A percentile compares a stretch with the other conserved stretches of the same genome.
phyloP scores from a whole-genome alignment of 2,888 invertebrate species.

The Mesorhabditis sp. region DNA sequence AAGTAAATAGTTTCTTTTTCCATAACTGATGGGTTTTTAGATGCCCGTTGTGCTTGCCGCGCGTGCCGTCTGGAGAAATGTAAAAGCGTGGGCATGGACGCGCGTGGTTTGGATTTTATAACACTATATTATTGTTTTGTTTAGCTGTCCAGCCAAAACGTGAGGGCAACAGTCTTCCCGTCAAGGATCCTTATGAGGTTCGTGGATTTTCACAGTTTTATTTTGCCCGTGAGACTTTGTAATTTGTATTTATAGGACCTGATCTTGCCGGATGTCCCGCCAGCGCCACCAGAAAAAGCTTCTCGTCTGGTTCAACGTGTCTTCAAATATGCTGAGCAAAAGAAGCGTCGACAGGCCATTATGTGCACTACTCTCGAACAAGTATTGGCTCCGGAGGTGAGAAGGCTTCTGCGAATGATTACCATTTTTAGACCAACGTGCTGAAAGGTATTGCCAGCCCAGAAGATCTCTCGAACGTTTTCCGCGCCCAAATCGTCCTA shows the following conservation, averaged over 20 bases:
- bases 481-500: slow-evolving; percentile 42
- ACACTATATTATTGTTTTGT: slow-evolving; percentile 44
- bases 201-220: background rate
- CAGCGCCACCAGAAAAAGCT: slow-evolving; percentile 30
- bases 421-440: slow-evolving; percentile 23
- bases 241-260: slow-evolving; percentile 19
- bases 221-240: too few species aligned
- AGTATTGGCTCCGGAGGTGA: slow-evolving; percentile 31
- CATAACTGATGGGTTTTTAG: slow-evolving; percentile 18
- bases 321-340: slow-evolving; percentile 42
- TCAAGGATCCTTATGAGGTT: slow-evolving; percentile 10
- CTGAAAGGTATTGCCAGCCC: slow-evolving; percentile 32
- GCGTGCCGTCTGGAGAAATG: slow-evolving; percentile 49
- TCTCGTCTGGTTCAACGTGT: slow-evolving; percentile 21
- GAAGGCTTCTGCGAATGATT: background rate
- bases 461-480: slow-evolving; percentile 40
- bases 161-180: slow-evolving; percentile 11
- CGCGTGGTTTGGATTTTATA: slow-evolving; percentile 37
- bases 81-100: slow-evolving; percentile 40
- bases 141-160: slow-evolving; percentile 29
- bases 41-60: slow-evolving; percentile 55
- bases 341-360: slow-evolving; percentile 44
- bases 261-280: slow-evolving; percentile 28
- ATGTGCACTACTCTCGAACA: slow-evolving; percentile 50
- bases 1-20: slow-evolving; percentile 19